Base-by-base conservation (phyloP, 1,140 invertebrate species). In the Calliopsis andreniformis region DNA sequence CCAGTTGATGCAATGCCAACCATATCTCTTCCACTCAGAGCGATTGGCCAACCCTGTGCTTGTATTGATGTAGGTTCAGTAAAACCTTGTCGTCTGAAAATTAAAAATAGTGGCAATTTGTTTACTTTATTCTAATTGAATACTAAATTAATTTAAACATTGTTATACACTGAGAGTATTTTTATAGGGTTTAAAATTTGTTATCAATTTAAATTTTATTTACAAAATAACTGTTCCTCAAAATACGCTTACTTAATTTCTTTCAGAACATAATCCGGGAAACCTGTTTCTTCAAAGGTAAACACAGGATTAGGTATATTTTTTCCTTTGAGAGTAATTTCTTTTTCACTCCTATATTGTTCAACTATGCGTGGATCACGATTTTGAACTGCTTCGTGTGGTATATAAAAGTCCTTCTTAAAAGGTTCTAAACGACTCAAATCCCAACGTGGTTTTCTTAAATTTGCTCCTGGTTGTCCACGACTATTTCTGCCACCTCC, bases 1-100 rank as follows among this genome's bases (percentile, higher is more conserved):
- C 97, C 97, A n/a, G 98, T 98, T 72, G 98, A 98, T 53, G 98
- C 98, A 83, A 99, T 99, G 42, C 98, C 98, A 4, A 98, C 97
- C 94, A 99, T 95, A 92, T 99, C 97, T 86, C 95, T 93, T 32
- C 98, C 98, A 91, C 96, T 97, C 35, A 99, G 91, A 61, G 98
- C 98, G 84, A 98, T 97, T 2, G 98, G 98, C 97, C 98, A 98
- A 30, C 96, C 96, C 91, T 97, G 96, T 16, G 96, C 94, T 92
- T 98, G 97, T 86, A 98, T 99, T 14, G 97, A 94, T 45, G 98
- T 98, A 12, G 98, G 98, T 85, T 95, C 94, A 85, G 94, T 94
- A 90, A 98, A 98, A 58, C 95, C 96, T 92, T 95, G 95, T 86
- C 97, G 97, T 25, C 94, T 95, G 64, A 67, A 89, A 88, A 35